Evolutionary conservation across 1,140 invertebrate species (phyloP), one percentile per base, ranked within the genome.

Genomic region (Gryon sp.): DNA sequence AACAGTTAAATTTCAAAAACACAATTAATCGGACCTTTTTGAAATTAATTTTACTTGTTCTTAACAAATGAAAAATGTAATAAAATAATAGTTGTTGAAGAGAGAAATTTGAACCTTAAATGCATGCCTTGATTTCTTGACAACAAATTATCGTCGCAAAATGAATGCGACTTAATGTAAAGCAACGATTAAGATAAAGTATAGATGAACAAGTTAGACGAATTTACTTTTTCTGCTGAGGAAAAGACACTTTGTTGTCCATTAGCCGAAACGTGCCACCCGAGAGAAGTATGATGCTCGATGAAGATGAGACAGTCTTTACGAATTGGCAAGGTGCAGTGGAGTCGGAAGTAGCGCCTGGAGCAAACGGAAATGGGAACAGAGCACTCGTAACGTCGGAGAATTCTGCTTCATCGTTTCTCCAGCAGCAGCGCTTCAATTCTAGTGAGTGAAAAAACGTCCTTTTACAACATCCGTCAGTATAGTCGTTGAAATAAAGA

Each of bases 221-320:
- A 69, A 40, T 65, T 62, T 30, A 36, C n/a, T n/a, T 53, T 63
- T 50, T 43, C 60, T 66, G 55, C 22, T 70, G 53, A 70, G 45
- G 26, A 62, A 68, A 66, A 78, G 69, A 74, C 48, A 78, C 60
- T 83, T 72, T 82, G 73, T 84, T 84, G 72, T 84, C 77, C 75
- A 80, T 82, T 83, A 87, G 84, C 50, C 82, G 82, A 78, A 78
- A 85, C 53, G 80, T 65, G 78, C 78, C 80, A 80, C 81, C 78
- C 41, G 83, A 78, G 79, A 65, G 62, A 77, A 70, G 46, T 60
- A 79, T 62, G 66, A 43, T 26, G 45, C 74, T 78, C 78, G 76
- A 82, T 60, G 79, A 82, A 72, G 65, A 78, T 15, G 74, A 66
- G 26, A 76, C 48, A 48, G 72, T 76, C 34, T 53, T 83, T 66